A percentile compares a stretch with the other conserved stretches of the same genome.
These are phyloP conservation scores for Aphelocoma coerulescens DNA, from an alignment of 2,113 vertebrate species.

Conservation along the genomic window DNA sequence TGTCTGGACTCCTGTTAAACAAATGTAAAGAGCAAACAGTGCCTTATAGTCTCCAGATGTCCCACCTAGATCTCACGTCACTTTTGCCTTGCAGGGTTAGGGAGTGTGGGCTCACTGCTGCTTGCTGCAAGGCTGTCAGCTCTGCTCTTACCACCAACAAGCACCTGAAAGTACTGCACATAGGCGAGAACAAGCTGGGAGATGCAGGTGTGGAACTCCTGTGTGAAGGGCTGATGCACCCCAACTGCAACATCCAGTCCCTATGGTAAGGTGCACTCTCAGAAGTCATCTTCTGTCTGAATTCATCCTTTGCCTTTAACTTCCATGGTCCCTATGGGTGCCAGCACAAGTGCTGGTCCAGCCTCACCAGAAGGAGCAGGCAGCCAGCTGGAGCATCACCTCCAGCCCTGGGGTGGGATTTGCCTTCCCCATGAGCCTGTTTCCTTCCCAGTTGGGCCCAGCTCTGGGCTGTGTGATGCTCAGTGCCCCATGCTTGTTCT, in stretches of 20 bases:
- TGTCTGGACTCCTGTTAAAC: not conserved
- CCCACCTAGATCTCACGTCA: not conserved
- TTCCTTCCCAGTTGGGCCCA: not conserved
- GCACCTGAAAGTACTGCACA: slow-evolving; percentile 62
- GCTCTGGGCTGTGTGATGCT: not conserved
- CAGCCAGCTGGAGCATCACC: not conserved
- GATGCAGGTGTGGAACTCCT: slow-evolving; percentile 53
- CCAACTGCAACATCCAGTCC: slow-evolving; percentile 26
- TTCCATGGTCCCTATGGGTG: not conserved
- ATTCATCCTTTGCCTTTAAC: not conserved
- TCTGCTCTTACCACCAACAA: slow-evolving; percentile 37
- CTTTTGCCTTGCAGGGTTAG: slow-evolving; percentile 58
- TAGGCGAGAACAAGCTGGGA: slow-evolving; percentile 62
- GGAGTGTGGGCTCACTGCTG: slow-evolving; percentile 55
- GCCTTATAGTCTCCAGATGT: not conserved
- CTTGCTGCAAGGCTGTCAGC: slow-evolving; percentile 61
- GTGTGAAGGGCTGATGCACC: slow-evolving; percentile 58
- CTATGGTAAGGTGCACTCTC: slow-evolving; percentile 65
- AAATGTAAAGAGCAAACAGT: not conserved
- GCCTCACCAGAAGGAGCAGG: not conserved
- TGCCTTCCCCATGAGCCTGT: not conserved
- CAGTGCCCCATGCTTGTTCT: accelerated
- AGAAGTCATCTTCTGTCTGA: not conserved
- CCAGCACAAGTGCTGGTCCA: not conserved
- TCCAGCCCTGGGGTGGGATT: not conserved